phyloP scores from a whole-genome alignment of 2,797 vertebrate genomes.

The Danio choprae region DNA sequence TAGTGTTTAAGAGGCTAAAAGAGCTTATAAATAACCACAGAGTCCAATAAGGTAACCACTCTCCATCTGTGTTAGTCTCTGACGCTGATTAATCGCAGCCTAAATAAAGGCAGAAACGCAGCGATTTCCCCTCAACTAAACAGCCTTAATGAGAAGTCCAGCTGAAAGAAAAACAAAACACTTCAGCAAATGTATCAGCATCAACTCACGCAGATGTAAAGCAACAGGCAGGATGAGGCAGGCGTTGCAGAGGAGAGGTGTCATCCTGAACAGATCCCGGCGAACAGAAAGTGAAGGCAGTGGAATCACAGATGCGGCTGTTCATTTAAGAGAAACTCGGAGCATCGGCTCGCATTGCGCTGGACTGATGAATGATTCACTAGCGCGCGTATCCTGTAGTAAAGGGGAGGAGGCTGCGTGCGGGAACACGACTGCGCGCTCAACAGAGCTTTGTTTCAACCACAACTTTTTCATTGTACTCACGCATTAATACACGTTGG shows the following conservation, averaged over 20 bases:
- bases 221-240: conserved; percentile 81
- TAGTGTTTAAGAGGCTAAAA: neutral
- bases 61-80: neutral
- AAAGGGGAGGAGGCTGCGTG: conserved; percentile 40
- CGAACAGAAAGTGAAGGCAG: conserved; percentile 11
- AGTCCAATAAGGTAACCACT: neutral
- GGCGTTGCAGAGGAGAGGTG: conserved; percentile 68
- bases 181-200: conserved; percentile 10
- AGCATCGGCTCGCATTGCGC: conserved; percentile 34
- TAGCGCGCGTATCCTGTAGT: conserved; percentile 34
- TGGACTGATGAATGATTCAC: conserved; percentile 43
- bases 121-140: neutral
- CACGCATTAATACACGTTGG: conserved; percentile 12
- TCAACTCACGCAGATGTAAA: conserved; percentile 79
- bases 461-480: conserved; percentile 20
- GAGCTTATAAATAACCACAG: neutral
- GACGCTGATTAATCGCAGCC: neutral
- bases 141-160: neutral
- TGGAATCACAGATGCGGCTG: conserved; percentile 5
- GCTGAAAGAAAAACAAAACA: neutral
- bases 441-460: neutral
- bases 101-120: neutral
- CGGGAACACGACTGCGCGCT: conserved; percentile 17
- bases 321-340: conserved; percentile 24
- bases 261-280: conserved; percentile 68